Conservation (phyloP, 2,113 vertebrate species). For the Onychorhynchus coronatus region DNA sequence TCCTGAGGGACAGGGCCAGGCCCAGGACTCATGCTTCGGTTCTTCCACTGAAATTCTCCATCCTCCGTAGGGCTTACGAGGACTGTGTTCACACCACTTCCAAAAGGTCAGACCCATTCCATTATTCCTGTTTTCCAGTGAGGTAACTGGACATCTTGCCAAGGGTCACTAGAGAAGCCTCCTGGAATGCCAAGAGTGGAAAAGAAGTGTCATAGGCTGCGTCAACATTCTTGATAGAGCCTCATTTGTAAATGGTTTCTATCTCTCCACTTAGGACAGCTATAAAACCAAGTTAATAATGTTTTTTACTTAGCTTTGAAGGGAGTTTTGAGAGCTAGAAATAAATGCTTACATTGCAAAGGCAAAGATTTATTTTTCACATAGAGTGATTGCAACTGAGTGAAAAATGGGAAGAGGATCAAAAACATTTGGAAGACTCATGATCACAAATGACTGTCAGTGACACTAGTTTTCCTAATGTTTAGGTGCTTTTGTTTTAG, state of each 20-base stretch:
- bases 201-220: not conserved
- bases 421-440: constrained; percentile 6
- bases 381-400: not conserved
- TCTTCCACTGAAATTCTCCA: not conserved
- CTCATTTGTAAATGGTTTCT: constrained; percentile 16
- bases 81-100: not conserved
- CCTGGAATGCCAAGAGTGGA: not conserved
- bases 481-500: not conserved
- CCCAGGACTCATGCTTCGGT: not conserved
- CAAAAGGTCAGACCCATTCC: not conserved
- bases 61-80: not conserved
- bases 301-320: constrained; percentile 39
- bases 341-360: constrained; percentile 38
- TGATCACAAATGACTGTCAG: not conserved
- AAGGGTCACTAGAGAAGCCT: not conserved
- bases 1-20: not conserved
- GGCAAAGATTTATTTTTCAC: constrained; percentile 10
- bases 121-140: not conserved
- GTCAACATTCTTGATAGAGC: not conserved
- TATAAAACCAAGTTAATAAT: constrained; percentile 33
- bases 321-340: constrained; percentile 6
- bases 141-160: not conserved
- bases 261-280: not conserved
- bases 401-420: not conserved
- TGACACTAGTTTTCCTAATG: not conserved